Conservation (phyloP, 64 coral and sea anemone species). For the Dendronephthya gigantea region DNA sequence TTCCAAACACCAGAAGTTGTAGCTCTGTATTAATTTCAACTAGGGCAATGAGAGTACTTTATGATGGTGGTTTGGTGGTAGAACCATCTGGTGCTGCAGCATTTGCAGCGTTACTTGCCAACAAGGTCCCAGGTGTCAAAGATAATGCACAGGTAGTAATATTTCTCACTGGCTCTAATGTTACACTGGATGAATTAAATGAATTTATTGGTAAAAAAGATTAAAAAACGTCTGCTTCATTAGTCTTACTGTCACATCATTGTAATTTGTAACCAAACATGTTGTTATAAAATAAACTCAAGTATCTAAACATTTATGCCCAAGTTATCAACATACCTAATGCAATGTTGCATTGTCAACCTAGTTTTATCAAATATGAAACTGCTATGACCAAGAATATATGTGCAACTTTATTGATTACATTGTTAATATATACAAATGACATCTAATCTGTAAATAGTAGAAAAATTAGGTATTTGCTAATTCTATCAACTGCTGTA, state of each 20-base stretch:
- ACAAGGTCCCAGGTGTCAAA: slow-evolving; percentile 37
- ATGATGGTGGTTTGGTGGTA: slow-evolving; percentile 46
- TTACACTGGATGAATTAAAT: slow-evolving; percentile 49
- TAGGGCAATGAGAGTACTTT: slow-evolving; percentile 51
- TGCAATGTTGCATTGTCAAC: too few species aligned
- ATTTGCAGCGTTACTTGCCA: slow-evolving; percentile 50
- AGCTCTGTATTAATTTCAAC: background rate
- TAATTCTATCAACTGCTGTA: slow-evolving; percentile 64
- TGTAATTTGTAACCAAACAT: too few species aligned
- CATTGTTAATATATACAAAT: background rate
- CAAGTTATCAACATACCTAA: too few species aligned
- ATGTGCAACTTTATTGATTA: background rate
- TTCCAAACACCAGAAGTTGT: too few species aligned
- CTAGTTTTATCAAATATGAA: too few species aligned
- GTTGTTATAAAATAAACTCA: too few species aligned
- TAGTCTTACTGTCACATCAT: too few species aligned
- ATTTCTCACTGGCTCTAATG: slow-evolving; percentile 51
- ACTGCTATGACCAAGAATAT: too few species aligned
- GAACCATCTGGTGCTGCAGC: slow-evolving; percentile 68
- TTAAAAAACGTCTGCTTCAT: too few species aligned
- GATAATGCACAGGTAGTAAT: slow-evolving; percentile 29
- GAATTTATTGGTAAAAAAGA: background rate
- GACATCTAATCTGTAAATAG: slow-evolving; percentile 34
- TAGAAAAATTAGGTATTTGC: slow-evolving; percentile 37
- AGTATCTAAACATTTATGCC: too few species aligned